Evolutionary conservation across 1,140 invertebrate species (phyloP).

Genomic region (Bactericera cockerelli): DNA sequence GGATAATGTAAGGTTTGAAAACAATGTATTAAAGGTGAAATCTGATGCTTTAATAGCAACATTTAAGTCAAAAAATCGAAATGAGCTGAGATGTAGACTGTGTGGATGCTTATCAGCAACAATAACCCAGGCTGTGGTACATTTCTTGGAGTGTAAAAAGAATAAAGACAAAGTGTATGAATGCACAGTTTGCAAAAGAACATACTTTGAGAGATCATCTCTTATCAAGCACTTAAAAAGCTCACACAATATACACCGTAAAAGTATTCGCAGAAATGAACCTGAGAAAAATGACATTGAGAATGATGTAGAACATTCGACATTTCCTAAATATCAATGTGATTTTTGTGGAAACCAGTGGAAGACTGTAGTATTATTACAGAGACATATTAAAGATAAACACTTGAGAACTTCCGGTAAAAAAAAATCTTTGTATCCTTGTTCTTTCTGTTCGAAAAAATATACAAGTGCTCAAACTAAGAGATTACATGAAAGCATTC

Average conservation of each 20-base stretch:
- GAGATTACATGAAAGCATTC: neutral
- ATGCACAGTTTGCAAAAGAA: neutral
- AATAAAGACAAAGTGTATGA: neutral
- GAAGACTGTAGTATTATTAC: neutral
- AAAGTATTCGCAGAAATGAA: no score
- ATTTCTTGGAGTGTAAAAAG: conserved; percentile 2
- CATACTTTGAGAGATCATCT: no score
- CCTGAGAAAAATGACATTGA: no score
- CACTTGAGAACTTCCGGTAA: neutral
- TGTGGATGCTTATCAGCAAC: neutral
- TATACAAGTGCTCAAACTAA: neutral
- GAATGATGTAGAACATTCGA: no score
- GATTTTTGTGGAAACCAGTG: neutral
- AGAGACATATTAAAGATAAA: neutral
- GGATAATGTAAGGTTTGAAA: no score
- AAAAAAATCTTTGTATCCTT: neutral
- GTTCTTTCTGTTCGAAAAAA: neutral
- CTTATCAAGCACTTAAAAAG: no score
- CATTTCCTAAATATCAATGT: no score
- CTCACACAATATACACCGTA: no score
- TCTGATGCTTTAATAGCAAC: no score
- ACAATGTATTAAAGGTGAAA: no score
- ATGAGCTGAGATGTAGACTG: neutral
- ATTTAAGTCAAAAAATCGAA: neutral
- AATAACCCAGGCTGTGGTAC: neutral